Evolutionary conservation across 2,888 invertebrate genomes (phyloP), one percentile per base, ranked within the genome.

Genomic region (Phlogophora meticulosa): DNA sequence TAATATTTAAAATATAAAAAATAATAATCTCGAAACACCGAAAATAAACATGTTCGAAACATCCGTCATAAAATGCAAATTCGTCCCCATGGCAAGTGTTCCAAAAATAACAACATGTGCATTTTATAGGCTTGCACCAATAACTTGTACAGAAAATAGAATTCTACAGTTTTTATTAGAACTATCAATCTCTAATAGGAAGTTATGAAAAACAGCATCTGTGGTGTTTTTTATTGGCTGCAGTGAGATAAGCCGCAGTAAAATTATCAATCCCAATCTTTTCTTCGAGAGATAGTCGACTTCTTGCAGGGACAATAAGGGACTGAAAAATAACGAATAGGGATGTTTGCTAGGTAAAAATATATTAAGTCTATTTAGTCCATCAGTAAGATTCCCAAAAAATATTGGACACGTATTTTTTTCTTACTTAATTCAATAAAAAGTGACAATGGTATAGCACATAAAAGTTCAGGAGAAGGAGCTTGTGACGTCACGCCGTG

Each of bases 31-130:
- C 17, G 11, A 45, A 17, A 2, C 42, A 22, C 3, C 1, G 15
- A 17, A 45, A 32, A 40, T 20, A 58, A 11, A 28, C 42, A 24
- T 38, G 59, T 42, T 40, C 17, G n/a, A 42, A 40, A 46, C 55
- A 59, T 56, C 24, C 38, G 11, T 73, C 51, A 63, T 22, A 24
- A n/a, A 43, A 69, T 60, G 59, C 51, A 69, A 74, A 75, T 75
- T 36, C n/a, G 22, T 48, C 52, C 9, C n/a, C 45, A 24, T 57
- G 63, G 56, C 59, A 61, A 66, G 53, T 51, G 48, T 55, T 56
- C 24, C n/a, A 75, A 69, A 73, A 64, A 66, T 53, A 63, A 51
- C 69, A 24, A 15, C 78, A 72, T 38, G 63, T 79, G 79, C 64
- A 67, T 70, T 79, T 79, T 79, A 79, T 79, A 22, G 56, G 32